phyloP scores from a whole-genome alignment of 1,140 invertebrate species.

The Brachionus paranguensis region DNA sequence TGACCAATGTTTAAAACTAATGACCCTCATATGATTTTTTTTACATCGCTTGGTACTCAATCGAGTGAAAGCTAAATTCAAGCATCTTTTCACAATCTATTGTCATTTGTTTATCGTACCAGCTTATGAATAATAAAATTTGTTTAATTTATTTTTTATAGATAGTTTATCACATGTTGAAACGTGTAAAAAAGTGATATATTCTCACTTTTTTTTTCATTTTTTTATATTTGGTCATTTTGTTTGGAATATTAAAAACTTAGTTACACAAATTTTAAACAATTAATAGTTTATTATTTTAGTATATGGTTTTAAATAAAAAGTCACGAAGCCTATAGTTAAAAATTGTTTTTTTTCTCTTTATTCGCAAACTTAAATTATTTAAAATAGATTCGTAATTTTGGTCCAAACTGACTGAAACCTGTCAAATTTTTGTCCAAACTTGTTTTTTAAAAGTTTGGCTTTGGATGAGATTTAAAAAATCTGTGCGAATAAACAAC shows the following conservation, averaged over 20 bases:
- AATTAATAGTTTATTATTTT: background rate
- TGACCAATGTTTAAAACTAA: constrained; percentile 5
- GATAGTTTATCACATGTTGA: background rate
- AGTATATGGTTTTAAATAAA: background rate
- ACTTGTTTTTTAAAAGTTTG: background rate
- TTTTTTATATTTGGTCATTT: background rate
- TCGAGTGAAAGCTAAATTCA: background rate
- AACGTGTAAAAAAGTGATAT: background rate
- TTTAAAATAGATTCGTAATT: background rate
- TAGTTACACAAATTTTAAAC: background rate
- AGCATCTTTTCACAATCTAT: background rate
- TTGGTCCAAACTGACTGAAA: background rate
- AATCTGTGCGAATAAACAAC: background rate
- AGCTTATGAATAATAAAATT: background rate
- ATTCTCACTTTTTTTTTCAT: background rate
- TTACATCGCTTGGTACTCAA: constrained; percentile 4
- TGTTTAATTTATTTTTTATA: background rate
- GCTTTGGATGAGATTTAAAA: background rate
- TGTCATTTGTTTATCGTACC: background rate
- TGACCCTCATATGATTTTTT: background rate
- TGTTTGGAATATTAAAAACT: background rate
- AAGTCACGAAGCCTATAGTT: background rate
- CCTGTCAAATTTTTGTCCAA: background rate
- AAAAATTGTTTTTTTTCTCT: background rate
- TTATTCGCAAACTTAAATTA: background rate